Percentiles rank a stretch among this genome's conserved stretches.
These are phyloP conservation scores for Agelastica alni DNA, from an alignment of 2,888 invertebrate genomes.

Conservation along the genomic window DNA sequence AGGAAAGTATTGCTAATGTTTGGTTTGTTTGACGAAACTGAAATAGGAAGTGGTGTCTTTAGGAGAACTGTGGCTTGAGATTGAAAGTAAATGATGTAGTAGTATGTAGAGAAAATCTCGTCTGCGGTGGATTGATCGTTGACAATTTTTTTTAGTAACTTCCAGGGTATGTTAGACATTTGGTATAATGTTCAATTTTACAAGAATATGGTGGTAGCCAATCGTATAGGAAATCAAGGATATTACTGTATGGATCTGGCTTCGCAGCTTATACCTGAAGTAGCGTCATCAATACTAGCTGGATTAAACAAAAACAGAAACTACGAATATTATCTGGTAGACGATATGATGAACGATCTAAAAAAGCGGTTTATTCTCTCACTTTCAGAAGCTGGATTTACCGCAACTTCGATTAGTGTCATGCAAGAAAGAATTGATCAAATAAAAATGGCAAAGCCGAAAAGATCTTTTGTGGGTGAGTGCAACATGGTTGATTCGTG, in stretches of 20 bases:
- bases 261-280: slow-evolving; percentile 24
- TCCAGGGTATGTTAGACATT: slow-evolving; percentile 12
- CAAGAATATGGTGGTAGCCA: slow-evolving; percentile 14
- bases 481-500: too few relatives aligned
- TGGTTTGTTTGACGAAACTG: too few relatives aligned
- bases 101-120: too few relatives aligned
- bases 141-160: slow-evolving; percentile 12
- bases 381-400: neutral
- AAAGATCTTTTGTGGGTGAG: too few relatives aligned
- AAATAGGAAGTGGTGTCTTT: too few relatives aligned
- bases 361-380: slow-evolving; percentile 5
- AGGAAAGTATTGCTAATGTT: too few relatives aligned
- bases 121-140: too few relatives aligned
- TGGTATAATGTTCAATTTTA: slow-evolving; percentile 22
- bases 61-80: too few relatives aligned
- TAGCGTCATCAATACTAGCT: slow-evolving; percentile 5
- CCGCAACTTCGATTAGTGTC: neutral
- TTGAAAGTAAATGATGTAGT: too few relatives aligned
- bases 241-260: slow-evolving; percentile 15
- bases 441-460: slow-evolving; percentile 5
- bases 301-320: neutral
- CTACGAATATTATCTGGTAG: neutral
- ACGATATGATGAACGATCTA: neutral
- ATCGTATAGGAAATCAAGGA: slow-evolving; percentile 1
- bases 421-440: slow-evolving; percentile 5